Percentiles rank a stretch among this genome's conserved stretches.
phyloP scores from a whole-genome alignment of 2,888 invertebrate species.

The Eucera pruinosa region DNA sequence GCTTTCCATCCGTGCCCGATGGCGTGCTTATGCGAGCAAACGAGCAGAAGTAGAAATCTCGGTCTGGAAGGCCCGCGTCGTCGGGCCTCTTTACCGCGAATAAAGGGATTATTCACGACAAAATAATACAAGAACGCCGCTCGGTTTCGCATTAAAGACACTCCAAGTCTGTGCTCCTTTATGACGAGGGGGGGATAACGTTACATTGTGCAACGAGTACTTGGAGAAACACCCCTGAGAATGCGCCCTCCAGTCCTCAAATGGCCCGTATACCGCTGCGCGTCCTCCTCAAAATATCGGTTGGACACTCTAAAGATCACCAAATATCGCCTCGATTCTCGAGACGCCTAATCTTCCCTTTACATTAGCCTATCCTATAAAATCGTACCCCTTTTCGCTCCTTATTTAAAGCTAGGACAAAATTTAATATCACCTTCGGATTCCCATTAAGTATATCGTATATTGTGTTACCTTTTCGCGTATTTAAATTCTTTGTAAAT shows the following conservation, averaged over 20 bases:
- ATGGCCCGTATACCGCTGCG: conserved; percentile 81
- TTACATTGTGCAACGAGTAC: conserved; percentile 84
- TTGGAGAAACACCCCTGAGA: conserved; percentile 82
- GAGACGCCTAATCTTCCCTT: conserved; percentile 37
- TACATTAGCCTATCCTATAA: too few species aligned
- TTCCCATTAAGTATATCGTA: too few species aligned
- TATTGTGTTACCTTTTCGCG: too few species aligned
- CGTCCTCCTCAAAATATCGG: conserved; percentile 80
- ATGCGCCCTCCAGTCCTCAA: conserved; percentile 76
- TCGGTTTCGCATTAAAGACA: conserved; percentile 81
- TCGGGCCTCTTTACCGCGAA: conserved; percentile 50
- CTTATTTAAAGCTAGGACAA: too few species aligned
- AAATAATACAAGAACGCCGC: conserved; percentile 73
- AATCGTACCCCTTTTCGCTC: too few species aligned
- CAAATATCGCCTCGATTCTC: conserved; percentile 32
- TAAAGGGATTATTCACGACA: conserved; percentile 78
- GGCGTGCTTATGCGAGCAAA: conserved; percentile 10
- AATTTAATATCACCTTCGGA: too few species aligned
- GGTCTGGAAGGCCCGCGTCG: conserved; percentile 28
- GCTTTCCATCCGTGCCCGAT: neutral
- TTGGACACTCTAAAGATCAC: conserved; percentile 61
- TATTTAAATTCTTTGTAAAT: too few species aligned
- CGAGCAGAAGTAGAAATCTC: conserved; percentile 26
- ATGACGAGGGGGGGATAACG: conserved; percentile 78
- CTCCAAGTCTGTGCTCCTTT: conserved; percentile 71